Evolutionary conservation across 2,797 vertebrate species (phyloP).

Genomic region (Coccyzus lansbergi): DNA sequence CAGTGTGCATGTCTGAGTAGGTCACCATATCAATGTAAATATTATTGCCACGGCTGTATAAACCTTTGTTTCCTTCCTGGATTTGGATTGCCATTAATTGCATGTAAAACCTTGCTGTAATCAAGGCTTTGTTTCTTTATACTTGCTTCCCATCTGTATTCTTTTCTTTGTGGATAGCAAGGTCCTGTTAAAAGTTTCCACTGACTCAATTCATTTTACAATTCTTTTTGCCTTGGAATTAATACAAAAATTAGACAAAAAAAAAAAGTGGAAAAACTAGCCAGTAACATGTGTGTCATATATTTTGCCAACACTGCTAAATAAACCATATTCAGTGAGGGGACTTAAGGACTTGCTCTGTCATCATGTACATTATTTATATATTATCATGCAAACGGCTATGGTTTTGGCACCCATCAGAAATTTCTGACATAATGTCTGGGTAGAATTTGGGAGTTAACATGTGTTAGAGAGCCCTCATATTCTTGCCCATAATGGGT

Average conservation of each 20-base stretch:
- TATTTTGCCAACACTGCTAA: neutral
- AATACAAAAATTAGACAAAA: neutral
- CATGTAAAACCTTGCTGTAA: neutral
- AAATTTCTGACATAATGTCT: neutral
- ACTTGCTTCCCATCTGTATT: neutral
- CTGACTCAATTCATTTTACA: neutral
- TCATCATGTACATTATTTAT: neutral
- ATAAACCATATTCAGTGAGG: neutral
- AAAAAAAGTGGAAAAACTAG: constrained; percentile 1
- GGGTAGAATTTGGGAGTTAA: neutral
- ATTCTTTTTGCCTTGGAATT: neutral
- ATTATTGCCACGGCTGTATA: neutral
- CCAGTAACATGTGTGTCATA: neutral
- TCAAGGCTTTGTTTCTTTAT: neutral
- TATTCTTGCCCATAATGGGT: too few species aligned
- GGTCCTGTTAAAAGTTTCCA: neutral
- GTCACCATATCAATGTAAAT: neutral
- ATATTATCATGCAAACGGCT: neutral
- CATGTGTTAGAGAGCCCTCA: neutral
- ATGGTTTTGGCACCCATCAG: neutral
- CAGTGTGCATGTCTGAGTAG: neutral
- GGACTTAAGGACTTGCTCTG: neutral
- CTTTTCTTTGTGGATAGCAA: neutral
- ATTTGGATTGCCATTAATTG: constrained; percentile 5
- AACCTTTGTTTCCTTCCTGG: neutral